These are phyloP conservation scores for Caenorhabditis japonica DNA, from an alignment of 2,888 invertebrate genomes.

Conservation along the genomic window DNA sequence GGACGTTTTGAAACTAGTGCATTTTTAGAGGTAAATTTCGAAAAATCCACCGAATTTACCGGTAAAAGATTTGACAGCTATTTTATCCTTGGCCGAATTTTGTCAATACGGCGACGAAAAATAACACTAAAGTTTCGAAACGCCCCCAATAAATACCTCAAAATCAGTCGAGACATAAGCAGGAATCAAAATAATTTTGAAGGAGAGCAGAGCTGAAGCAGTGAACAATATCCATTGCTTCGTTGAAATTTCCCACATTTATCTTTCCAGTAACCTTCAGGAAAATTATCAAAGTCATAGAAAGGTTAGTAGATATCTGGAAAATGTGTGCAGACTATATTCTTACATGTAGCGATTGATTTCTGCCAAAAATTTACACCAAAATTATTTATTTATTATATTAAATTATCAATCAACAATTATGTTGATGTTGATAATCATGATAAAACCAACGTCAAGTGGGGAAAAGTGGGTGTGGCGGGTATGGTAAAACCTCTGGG, in stretches of 20 bases:
- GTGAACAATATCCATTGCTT: conserved; percentile 12
- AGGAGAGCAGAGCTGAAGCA: conserved; percentile 36
- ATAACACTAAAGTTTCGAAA: too few species aligned
- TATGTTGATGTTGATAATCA: conserved; percentile 13
- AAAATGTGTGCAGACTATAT: conserved; percentile 7
- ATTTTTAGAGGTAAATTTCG: too few species aligned
- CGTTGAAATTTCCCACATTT: too few species aligned
- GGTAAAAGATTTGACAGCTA: too few species aligned
- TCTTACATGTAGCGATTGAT: too few species aligned
- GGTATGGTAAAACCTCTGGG: conserved; percentile 29
- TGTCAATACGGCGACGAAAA: too few species aligned
- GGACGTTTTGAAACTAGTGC: neutral
- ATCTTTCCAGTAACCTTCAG: conserved; percentile 7
- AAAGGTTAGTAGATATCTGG: conserved; percentile 26
- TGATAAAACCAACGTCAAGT: conserved; percentile 51
- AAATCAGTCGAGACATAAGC: conserved; percentile 75
- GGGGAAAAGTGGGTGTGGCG: neutral
- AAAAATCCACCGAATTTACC: too few species aligned
- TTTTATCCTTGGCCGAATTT: too few species aligned
- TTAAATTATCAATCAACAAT: conserved; percentile 16
- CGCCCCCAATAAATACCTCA: conserved; percentile 61
- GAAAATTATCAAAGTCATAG: neutral
- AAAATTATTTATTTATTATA: conserved; percentile 29
- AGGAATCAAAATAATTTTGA: conserved; percentile 61
- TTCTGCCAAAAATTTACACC: conserved; percentile 20